Conservation (phyloP, 1,140 invertebrate genomes). For the Scaptodrosophila lebanonensis region DNA sequence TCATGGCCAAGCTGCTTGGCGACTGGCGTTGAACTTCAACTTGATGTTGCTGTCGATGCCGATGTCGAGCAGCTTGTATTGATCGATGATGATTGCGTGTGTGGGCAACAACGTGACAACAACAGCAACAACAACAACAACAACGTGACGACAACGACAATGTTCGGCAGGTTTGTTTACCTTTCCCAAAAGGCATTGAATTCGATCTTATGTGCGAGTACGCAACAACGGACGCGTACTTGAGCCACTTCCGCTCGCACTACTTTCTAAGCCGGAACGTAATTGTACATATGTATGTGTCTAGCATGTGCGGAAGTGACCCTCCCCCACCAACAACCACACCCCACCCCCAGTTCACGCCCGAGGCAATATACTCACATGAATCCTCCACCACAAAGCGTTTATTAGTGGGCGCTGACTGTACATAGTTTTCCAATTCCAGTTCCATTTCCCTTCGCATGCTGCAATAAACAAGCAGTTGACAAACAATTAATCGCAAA, state of each 20-base stretch:
- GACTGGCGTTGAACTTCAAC: slow-evolving; percentile 53
- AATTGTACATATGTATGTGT: no score
- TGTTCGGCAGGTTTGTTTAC: slow-evolving; percentile 9
- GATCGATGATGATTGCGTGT: no score
- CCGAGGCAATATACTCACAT: slow-evolving; percentile 45
- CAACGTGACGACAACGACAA: no score
- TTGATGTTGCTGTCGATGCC: slow-evolving; percentile 25
- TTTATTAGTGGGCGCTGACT: slow-evolving; percentile 52
- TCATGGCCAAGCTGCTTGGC: slow-evolving; percentile 30
- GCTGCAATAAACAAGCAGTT: background rate
- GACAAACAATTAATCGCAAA: slow-evolving; percentile 33
- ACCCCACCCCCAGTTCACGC: no score
- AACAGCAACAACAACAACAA: no score
- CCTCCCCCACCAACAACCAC: no score
- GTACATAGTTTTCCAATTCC: slow-evolving; percentile 48
- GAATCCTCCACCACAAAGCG: slow-evolving; percentile 71
- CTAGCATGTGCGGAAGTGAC: no score
- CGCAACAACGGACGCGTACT: slow-evolving; percentile 34
- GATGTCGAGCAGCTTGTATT: background rate
- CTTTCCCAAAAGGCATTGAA: background rate
- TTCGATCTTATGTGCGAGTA: no score
- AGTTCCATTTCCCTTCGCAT: slow-evolving; percentile 16
- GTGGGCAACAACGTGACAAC: no score
- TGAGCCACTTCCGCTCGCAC: slow-evolving; percentile 19
- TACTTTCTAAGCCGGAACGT: slow-evolving; percentile 60